phyloP scores from a whole-genome alignment of 2,888 invertebrate genomes.

The Limnephilus marmoratus region DNA sequence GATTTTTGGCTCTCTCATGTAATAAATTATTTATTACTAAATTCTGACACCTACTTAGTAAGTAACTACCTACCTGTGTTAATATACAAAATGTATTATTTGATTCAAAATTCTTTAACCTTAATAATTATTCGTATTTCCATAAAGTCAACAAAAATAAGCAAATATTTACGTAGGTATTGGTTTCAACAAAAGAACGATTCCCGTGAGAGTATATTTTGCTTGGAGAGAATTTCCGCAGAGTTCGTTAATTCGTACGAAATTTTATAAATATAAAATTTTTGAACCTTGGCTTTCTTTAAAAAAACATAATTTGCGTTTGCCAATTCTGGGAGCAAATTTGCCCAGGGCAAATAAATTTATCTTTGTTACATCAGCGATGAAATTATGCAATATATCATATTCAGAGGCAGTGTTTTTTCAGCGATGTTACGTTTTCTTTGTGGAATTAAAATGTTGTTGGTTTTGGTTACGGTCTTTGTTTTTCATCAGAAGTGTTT shows the following conservation, averaged over 20 bases:
- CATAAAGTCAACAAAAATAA: background rate
- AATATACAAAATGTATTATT: background rate
- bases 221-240: background rate
- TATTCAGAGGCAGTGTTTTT: slow-evolving; percentile 42
- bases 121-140: background rate
- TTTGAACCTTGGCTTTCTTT: slow-evolving; percentile 33
- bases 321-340: slow-evolving; percentile 48
- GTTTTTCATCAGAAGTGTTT: slow-evolving; percentile 5
- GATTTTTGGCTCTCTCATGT: background rate
- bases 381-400: slow-evolving; percentile 46
- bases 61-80: background rate
- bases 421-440: slow-evolving; percentile 34
- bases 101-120: background rate
- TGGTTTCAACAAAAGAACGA: background rate
- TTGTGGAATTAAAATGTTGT: slow-evolving; percentile 43
- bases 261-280: slow-evolving; percentile 21
- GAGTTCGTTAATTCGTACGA: background rate
- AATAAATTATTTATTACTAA: background rate
- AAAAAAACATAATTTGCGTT: slow-evolving; percentile 47
- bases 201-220: background rate
- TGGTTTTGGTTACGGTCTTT: slow-evolving; percentile 34
- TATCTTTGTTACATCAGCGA: slow-evolving; percentile 44
- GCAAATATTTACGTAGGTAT: background rate
- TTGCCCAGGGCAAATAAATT: slow-evolving; percentile 52
- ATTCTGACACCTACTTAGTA: background rate